Evolutionary conservation across 2,888 invertebrate genomes (phyloP).

Genomic region (Mesoligia furuncula): DNA sequence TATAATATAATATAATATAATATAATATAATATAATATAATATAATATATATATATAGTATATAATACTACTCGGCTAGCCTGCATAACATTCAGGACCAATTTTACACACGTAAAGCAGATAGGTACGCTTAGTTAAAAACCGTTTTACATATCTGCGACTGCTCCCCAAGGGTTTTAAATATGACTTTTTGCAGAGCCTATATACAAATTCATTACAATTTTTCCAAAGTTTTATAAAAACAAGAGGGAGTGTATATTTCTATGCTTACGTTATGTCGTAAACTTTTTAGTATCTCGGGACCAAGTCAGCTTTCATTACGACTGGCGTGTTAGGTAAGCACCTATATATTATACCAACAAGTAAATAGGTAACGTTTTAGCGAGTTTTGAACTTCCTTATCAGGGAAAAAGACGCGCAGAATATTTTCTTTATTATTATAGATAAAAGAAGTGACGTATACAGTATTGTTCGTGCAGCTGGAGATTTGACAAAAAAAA

Average conservation of each 20-base stretch:
- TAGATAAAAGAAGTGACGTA: constrained; percentile 62
- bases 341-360: constrained; percentile 57
- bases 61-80: constrained; percentile 3
- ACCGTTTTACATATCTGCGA: constrained; percentile 7
- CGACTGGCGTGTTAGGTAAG: constrained; percentile 51
- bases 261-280: constrained; percentile 61
- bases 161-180: constrained; percentile 25
- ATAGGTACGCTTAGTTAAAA: not conserved
- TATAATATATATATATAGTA: no score
- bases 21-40: no score
- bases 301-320: constrained; percentile 65
- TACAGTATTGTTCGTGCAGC: constrained; percentile 66
- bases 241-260: constrained; percentile 53
- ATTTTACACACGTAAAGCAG: constrained; percentile 19
- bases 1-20: no score
- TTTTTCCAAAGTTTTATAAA: constrained; percentile 60
- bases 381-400: constrained; percentile 59
- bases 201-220: constrained; percentile 58
- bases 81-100: not conserved
- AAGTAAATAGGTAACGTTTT: constrained; percentile 60
- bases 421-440: constrained; percentile 63
- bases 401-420: constrained; percentile 47
- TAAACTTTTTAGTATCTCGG: constrained; percentile 67
- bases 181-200: constrained; percentile 44
- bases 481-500: constrained; percentile 67